Base-by-base conservation (phyloP, 2,888 invertebrate species). In the Blomia tropicalis region DNA sequence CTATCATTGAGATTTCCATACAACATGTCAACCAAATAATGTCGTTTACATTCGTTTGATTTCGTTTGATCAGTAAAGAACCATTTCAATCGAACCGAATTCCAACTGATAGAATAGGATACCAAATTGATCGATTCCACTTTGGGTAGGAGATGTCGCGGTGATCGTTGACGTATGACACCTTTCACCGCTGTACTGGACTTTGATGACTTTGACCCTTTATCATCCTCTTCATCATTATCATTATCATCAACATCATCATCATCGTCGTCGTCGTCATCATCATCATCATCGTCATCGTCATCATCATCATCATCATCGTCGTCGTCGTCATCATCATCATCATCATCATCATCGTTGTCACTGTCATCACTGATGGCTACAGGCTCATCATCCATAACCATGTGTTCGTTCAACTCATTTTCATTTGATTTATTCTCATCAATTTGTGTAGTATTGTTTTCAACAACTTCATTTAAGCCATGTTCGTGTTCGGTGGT, bases 71-170 rank as follows among this genome's bases (percentile, higher is more conserved):
- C 14, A 4, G 3, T 31, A 11, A 56, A 56, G 19, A 19, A 23
- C 91, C 91, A 90, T 68, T 76, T 76, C 56, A 90, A 76, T 22
- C 79, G 78, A 64, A 85, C 79, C 65, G 80, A 78, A 66, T 81
- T 83, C 54, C 87, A 82, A 47, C 83, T 82, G 11, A 64, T 23
- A 19, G 58, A 51, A 14, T 44, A 44, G 44, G 43, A 62, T 2
- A 43, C 43, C n/a, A 64, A 32, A 31, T 17, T 36, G 14, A 62
- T 30, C 11, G 43, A 32, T 62, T 64, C 56, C 22, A 63, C n/a
- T 27, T 64, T 54, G 17, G 64, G 60, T 17, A 64, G 43, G 17
- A 64, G 58, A 43, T 64, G 64, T 27, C 60, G 62, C 5, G 64
- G 64, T 36, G 64, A 64, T 53, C 11, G 22, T 22, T 47, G 53